Base-by-base conservation (phyloP, 2,888 invertebrate species). In the Patella depressa region DNA sequence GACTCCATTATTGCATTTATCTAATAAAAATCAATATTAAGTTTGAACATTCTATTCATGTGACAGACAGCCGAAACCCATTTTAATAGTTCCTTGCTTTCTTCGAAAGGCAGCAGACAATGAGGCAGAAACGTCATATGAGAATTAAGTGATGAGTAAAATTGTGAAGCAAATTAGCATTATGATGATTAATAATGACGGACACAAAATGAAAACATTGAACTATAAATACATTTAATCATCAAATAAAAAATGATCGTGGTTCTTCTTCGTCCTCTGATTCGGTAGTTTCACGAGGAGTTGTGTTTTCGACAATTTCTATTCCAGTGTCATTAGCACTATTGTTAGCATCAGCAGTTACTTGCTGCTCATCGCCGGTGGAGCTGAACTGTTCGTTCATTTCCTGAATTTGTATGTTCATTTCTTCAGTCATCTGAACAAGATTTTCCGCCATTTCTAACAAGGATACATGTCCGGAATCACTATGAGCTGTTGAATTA, bases 361-460 rank as follows among this genome's bases (percentile, higher is more conserved):
- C 19, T 24, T 24, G 19, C 19, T 24, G 19, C 65, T 65, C 65
- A 24, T 19, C 19, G 24, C 24, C 24, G 0, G 11, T 14, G 19
- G 24, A 65, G 24, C 65, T 24, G 19, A 24, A 24, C 19, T 65
- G 19, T 19, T 65, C 65, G 55, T 81, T 73, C 14, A 75, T 71
- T 45, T 72, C 76, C 71, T 77, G 74, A 17, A 82, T 80, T 70
- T 79, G 76, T 34, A 75, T 78, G 76, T 85, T 84, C 82, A 85
- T 84, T 73, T 85, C 83, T 12, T 82, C 78, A 11, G 86, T 86
- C 85, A 87, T 84, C 76, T 87, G 84, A 65, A 87, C 73, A 70
- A 87, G 72, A 76, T 85, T 85, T 74, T 87, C 86, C 24, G 87
- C 84, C 85, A 87, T 85, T 80, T 87, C 84, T 74, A 85, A 74